phyloP scores from a whole-genome alignment of 2,797 vertebrate species.

The Pelodytes ibericus region DNA sequence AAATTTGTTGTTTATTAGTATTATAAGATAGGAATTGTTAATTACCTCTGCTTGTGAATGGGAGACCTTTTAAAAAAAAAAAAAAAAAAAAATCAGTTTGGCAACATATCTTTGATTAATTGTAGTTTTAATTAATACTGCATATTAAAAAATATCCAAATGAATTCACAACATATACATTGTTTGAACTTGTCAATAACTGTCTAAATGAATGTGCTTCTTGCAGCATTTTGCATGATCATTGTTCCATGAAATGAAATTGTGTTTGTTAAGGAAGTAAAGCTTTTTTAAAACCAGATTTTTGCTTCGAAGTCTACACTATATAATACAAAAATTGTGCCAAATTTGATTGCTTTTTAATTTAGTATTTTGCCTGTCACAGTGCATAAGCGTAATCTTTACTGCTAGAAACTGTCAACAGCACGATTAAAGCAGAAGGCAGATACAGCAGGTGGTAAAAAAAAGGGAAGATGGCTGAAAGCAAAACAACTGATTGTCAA shows the following conservation, averaged over 20 bases:
- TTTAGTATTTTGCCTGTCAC: slow-evolving; percentile 68
- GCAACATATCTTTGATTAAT: no score
- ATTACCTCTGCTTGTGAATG: no score
- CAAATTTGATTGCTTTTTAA: slow-evolving; percentile 64
- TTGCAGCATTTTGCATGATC: slow-evolving; percentile 36
- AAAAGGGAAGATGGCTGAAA: slow-evolving; percentile 64
- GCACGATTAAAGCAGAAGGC: slow-evolving; percentile 69
- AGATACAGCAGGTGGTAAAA: slow-evolving; percentile 72
- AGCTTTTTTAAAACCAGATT: slow-evolving; percentile 43
- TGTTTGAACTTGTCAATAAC: background rate
- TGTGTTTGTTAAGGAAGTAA: slow-evolving; percentile 58
- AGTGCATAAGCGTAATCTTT: slow-evolving; percentile 70
- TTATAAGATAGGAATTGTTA: no score
- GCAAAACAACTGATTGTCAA: slow-evolving; percentile 69
- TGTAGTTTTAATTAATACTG: no score
- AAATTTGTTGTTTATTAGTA: no score
- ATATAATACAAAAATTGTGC: slow-evolving; percentile 58
- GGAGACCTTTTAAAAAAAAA: no score
- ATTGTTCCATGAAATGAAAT: slow-evolving; percentile 42
- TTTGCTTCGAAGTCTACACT: slow-evolving; percentile 54
- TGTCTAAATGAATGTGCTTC: background rate
- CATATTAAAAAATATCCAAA: no score
- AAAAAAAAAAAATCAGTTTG: no score
- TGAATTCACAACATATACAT: no score
- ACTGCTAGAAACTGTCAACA: slow-evolving; percentile 76